These are phyloP conservation scores for Bubo blakistoni DNA, from an alignment of 2,113 vertebrate genomes.

Conservation along the genomic window DNA sequence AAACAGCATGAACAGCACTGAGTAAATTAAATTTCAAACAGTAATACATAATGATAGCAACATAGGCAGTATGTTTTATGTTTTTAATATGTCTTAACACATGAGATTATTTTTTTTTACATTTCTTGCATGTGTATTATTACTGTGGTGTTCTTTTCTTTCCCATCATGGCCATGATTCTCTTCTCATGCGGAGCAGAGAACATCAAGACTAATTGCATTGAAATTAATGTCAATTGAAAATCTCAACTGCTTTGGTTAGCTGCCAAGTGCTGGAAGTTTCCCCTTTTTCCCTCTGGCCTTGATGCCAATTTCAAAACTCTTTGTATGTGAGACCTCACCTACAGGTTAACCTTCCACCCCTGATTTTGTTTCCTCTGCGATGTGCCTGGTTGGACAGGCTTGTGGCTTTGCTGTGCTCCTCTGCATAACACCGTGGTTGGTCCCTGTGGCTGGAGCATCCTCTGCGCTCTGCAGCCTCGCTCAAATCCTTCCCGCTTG, in stretches of 20 bases:
- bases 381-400: not conserved
- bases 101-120: not conserved
- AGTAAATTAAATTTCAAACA: constrained; percentile 43
- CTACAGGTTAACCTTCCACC: not conserved
- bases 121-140: constrained; percentile 7
- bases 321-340: not conserved
- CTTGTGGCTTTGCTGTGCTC: not conserved
- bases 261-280: not conserved
- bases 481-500: not conserved
- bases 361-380: not conserved
- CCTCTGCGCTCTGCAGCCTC: not conserved
- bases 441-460: not conserved
- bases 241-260: not conserved
- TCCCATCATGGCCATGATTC: not conserved
- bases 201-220: constrained; percentile 31
- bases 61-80: constrained; percentile 35
- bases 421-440: not conserved
- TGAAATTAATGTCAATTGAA: constrained; percentile 33
- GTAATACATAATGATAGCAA: not conserved
- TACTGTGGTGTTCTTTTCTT: not conserved
- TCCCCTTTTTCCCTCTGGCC: not conserved
- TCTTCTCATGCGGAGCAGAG: not conserved
- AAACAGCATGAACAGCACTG: not conserved
- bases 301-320: not conserved
- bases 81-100: constrained; percentile 55